A percentile compares a stretch with the other conserved stretches of the same genome.
These are phyloP conservation scores for Calliopum simillimum DNA, from an alignment of 2,888 invertebrate species.

Conservation along the genomic window DNA sequence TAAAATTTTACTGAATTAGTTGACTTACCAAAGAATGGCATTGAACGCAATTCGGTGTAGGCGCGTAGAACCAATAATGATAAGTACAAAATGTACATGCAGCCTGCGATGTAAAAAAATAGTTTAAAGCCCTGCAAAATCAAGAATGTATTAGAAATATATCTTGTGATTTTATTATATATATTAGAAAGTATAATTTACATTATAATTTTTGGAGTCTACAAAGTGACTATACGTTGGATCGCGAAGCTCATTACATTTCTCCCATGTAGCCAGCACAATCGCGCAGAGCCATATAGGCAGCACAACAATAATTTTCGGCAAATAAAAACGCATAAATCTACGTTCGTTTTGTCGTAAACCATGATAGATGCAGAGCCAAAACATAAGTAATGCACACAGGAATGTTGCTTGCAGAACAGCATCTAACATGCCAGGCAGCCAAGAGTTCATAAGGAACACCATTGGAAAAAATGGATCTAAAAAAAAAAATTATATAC, in stretches of 20 bases:
- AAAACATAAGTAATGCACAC: constrained; percentile 88
- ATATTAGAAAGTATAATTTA: constrained; percentile 65
- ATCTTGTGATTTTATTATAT: neutral
- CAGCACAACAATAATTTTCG: constrained; percentile 88
- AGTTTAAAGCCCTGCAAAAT: constrained; percentile 85
- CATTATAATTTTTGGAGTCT: constrained; percentile 85
- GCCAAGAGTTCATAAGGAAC: constrained; percentile 88
- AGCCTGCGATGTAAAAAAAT: constrained; percentile 88
- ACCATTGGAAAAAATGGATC: constrained; percentile 95
- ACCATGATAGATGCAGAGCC: constrained; percentile 96
- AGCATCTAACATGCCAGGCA: constrained; percentile 93
- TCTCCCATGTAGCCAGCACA: constrained; percentile 89
- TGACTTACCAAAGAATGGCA: constrained; percentile 96
- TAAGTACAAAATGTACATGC: constrained; percentile 88
- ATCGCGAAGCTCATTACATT: constrained; percentile 87
- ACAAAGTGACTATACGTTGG: constrained; percentile 93
- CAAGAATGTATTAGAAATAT: constrained; percentile 13
- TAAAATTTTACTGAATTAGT: neutral
- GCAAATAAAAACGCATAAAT: constrained; percentile 88
- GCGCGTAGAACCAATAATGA: constrained; percentile 86
- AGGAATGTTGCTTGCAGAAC: constrained; percentile 91
- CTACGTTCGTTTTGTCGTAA: constrained; percentile 91
- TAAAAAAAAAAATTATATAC: constrained; percentile 61
- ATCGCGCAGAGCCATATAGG: constrained; percentile 89
- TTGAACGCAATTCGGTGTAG: constrained; percentile 92